phyloP scores from a whole-genome alignment of 2,888 invertebrate species.

The Stenolophus ochropezus region DNA sequence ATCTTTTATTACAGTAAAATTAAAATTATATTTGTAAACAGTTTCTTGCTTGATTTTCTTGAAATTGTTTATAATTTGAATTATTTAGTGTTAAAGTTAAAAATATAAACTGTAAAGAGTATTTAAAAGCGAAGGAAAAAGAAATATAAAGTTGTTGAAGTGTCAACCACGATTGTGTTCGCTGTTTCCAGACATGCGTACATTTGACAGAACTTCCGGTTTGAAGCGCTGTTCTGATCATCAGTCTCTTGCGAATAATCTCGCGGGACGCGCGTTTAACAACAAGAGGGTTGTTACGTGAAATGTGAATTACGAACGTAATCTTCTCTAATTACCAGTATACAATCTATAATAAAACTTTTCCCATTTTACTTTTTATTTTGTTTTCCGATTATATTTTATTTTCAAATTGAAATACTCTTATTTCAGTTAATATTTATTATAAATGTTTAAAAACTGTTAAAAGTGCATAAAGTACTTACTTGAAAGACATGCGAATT shows the following conservation, averaged over 20 bases:
- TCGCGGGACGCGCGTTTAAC: slow-evolving; percentile 49
- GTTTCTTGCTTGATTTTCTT: too few relatives aligned
- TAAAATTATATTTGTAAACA: too few relatives aligned
- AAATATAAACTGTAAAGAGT: neutral
- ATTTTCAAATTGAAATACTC: neutral
- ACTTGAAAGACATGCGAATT: slow-evolving; percentile 42
- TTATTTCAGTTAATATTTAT: neutral
- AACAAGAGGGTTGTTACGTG: slow-evolving; percentile 38
- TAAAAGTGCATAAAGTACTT: slow-evolving; percentile 27
- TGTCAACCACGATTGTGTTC: slow-evolving; percentile 27
- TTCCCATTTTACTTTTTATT: slow-evolving; percentile 8
- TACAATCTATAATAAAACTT: neutral
- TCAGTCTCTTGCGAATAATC: slow-evolving; percentile 59
- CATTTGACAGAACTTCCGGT: slow-evolving; percentile 55
- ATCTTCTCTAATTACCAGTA: neutral
- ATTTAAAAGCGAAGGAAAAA: neutral
- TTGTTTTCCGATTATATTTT: slow-evolving; percentile 12
- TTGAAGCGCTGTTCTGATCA: slow-evolving; percentile 52
- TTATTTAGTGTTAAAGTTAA: neutral
- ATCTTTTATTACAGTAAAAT: too few relatives aligned
- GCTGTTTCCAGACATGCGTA: slow-evolving; percentile 53
- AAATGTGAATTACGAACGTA: slow-evolving; percentile 50
- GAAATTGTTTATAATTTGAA: neutral
- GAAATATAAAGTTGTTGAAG: slow-evolving; percentile 20
- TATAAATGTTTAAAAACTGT: slow-evolving; percentile 12